A percentile compares a stretch with the other conserved stretches of the same genome.
Evolutionary conservation across 1,140 invertebrate genomes (phyloP).

Genomic region (Aphaenogaster ashmeadi): DNA sequence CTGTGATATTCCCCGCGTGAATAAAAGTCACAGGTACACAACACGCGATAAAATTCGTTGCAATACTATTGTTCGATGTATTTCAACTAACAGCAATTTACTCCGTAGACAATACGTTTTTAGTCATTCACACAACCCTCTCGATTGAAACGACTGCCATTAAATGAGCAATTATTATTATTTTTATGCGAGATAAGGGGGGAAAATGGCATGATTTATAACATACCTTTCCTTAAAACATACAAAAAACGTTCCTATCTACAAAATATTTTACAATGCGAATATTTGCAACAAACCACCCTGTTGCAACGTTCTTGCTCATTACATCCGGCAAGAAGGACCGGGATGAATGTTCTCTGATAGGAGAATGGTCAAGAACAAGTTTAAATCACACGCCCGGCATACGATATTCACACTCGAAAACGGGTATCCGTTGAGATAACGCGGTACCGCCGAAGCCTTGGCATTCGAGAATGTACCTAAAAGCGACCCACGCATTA

Average conservation of each 20-base stretch:
- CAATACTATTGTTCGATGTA: conserved; percentile 41
- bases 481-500: conserved; percentile 71
- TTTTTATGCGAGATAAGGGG: not conserved
- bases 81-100: conserved; percentile 45
- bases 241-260: not conserved
- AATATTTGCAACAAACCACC: conserved; percentile 30
- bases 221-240: not conserved
- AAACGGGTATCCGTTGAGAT: conserved; percentile 76
- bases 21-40: conserved; percentile 46
- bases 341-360: conserved; percentile 55
- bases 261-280: not conserved
- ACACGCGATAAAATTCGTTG: conserved; percentile 50
- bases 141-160: not conserved
- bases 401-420: conserved; percentile 73
- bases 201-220: not conserved
- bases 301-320: conserved; percentile 46
- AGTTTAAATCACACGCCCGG: conserved; percentile 69
- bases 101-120: conserved; percentile 42
- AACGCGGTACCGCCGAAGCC: conserved; percentile 62
- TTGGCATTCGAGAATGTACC: conserved; percentile 53
- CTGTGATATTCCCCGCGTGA: conserved; percentile 29
- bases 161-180: conserved; percentile 34
- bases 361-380: conserved; percentile 63
- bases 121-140: conserved; percentile 5
- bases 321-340: conserved; percentile 50